These are phyloP conservation scores for Galaxias olidus DNA, from an alignment of 2,797 vertebrate species.

Conservation along the genomic window DNA sequence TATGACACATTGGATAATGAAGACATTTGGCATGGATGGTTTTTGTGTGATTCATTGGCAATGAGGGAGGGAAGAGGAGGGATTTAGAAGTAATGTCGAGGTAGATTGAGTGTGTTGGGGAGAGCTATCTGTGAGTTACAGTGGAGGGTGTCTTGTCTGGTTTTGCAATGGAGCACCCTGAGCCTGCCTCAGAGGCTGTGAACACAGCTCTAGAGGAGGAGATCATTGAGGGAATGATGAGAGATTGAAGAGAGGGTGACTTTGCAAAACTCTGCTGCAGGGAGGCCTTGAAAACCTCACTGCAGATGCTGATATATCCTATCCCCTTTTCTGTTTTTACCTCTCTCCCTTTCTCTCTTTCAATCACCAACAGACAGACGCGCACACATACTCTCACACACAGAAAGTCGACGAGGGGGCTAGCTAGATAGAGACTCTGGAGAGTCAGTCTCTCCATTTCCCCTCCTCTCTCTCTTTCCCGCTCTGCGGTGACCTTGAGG, in stretches of 20 bases:
- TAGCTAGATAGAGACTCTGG: constrained; percentile 57
- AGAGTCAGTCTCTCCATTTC: constrained; percentile 40
- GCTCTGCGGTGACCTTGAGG: constrained; percentile 69
- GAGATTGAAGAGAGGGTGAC: constrained; percentile 54
- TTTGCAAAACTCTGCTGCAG: constrained; percentile 61
- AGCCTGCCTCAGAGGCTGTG: too few relatives aligned
- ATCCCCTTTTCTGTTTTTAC: not conserved
- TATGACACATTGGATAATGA: too few relatives aligned
- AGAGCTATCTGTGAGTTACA: too few relatives aligned
- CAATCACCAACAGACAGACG: constrained; percentile 25
- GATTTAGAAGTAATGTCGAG: too few relatives aligned
- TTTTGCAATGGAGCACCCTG: too few relatives aligned
- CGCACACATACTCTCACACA: constrained; percentile 22
- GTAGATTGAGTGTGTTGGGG: too few relatives aligned
- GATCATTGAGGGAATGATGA: constrained; percentile 41
- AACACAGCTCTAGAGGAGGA: too few relatives aligned
- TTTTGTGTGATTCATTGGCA: too few relatives aligned
- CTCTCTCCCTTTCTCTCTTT: not conserved
- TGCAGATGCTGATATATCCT: constrained; percentile 17
- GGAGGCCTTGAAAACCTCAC: constrained; percentile 64
- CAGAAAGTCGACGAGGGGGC: constrained; percentile 35
- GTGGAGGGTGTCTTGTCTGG: too few relatives aligned
- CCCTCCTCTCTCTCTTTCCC: constrained; percentile 36
- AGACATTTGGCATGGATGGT: too few relatives aligned
- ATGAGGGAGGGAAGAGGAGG: too few relatives aligned